Conservation (phyloP, 2,113 vertebrate genomes). For the Corvus cornix region DNA sequence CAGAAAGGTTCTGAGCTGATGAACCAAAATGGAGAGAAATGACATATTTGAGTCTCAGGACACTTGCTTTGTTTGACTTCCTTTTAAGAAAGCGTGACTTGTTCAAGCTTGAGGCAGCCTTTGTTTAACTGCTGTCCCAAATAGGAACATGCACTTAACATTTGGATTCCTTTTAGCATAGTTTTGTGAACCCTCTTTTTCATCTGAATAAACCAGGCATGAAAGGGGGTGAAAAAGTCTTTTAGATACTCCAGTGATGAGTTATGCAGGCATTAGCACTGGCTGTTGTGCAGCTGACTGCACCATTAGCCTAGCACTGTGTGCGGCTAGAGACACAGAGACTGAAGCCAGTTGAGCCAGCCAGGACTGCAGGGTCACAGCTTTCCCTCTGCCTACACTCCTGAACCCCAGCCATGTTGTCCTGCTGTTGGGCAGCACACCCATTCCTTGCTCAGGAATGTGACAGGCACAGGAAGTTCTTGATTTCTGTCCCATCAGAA, state of each 20-base stretch:
- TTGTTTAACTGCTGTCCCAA: neutral
- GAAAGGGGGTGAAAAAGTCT: neutral
- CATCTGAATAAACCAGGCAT: neutral
- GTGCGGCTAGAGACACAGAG: rapidly evolving
- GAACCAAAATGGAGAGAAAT: neutral
- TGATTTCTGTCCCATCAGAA: neutral
- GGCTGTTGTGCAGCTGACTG: neutral
- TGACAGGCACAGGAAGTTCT: neutral
- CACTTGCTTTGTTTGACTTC: neutral
- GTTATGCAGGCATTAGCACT: neutral
- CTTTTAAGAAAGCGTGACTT: neutral
- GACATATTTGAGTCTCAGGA: neutral
- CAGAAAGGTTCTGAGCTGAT: neutral
- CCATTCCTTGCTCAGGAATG: neutral
- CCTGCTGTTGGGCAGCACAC: neutral
- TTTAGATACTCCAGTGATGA: neutral
- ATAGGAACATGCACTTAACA: neutral
- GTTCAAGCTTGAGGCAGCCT: neutral
- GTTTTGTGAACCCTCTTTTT: neutral
- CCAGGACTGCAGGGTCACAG: neutral
- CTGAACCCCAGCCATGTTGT: neutral
- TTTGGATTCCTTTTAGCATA: neutral
- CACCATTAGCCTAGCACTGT: neutral
- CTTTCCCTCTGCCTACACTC: neutral
- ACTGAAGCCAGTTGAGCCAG: neutral